Evolutionary conservation across 1,140 invertebrate genomes (phyloP).

Genomic region (Brachionus manjavacas): DNA sequence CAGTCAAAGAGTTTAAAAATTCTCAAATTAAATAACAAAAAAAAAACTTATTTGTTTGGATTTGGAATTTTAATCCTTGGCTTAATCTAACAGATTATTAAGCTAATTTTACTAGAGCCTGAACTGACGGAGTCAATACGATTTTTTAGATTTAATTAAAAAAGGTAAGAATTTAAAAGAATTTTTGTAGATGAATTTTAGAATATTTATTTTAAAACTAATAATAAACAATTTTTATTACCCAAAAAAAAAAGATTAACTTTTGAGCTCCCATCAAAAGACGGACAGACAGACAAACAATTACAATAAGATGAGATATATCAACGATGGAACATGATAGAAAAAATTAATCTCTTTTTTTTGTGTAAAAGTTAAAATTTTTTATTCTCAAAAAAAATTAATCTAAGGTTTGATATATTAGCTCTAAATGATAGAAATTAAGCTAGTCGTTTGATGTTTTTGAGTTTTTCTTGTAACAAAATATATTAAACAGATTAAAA

Average conservation of each 20-base stretch:
- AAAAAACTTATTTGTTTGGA: no score
- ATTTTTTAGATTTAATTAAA: background rate
- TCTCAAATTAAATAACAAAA: no score
- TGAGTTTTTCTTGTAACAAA: background rate
- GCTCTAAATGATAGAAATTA: background rate
- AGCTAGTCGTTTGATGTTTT: background rate
- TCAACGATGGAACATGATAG: background rate
- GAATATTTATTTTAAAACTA: background rate
- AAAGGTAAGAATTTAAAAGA: background rate
- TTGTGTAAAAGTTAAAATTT: slow-evolving; percentile 17
- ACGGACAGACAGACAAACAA: slow-evolving; percentile 16
- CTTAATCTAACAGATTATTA: no score
- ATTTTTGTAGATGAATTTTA: background rate
- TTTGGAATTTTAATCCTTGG: no score
- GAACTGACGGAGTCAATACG: background rate
- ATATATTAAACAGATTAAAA: slow-evolving; percentile 29
- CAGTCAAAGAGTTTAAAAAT: no score
- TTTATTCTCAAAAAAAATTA: slow-evolving; percentile 6
- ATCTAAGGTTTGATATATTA: background rate
- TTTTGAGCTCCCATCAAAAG: background rate
- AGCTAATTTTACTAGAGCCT: no score
- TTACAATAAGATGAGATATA: background rate
- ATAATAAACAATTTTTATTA: background rate
- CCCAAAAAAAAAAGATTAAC: background rate
- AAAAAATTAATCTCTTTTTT: slow-evolving; percentile 10